Evolutionary conservation across 2,888 invertebrate genomes (phyloP), one percentile per base, ranked within the genome.

Genomic region (Sipha maydis): DNA sequence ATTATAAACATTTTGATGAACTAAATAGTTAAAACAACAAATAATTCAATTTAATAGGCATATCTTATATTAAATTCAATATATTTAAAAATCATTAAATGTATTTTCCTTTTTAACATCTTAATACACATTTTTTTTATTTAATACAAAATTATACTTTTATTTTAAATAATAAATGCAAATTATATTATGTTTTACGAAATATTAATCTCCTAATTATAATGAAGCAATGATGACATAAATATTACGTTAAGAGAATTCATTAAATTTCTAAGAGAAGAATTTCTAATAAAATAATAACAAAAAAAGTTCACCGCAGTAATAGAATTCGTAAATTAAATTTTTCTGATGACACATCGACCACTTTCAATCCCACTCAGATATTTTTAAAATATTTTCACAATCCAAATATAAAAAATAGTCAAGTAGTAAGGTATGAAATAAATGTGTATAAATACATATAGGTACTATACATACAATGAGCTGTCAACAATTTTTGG

Each of bases 321-420:
- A 56, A 34, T 9, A n/a, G 31, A 38, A 56, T 83, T 73, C 73
- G 34, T 83, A 56, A 83, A 83, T 75, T 34, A 38, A 73, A 75
- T 75, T 83, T 83, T 83, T 73, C 34, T 83, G n/a, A 56, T 38
- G 11, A 56, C 56, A 28, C 69, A 38, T 41, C 19, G 14, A 69
- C 9, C 48, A 21, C 28, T 83, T 21, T 19, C 54, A 54, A 83
- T 73, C 83, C 73, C 54, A 83, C 83, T 69, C 69, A n/a, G 69
- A 69, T 21, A 28, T 31, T 82, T 69, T 17, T 8, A 17, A 28
- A 67, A 67, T 38, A 34, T 28, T 80, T 80, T n/a, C 28, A 1
- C 41, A n/a, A 28, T 61, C 4, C 1, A 28, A 61, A n/a, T 79
- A 69, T 4, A 82, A 82, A 61, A 79, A 79, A 34, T n/a, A 80